A percentile compares a stretch with the other conserved stretches of the same genome.
Evolutionary conservation across 2,888 invertebrate species (phyloP).

Genomic region (Mythimna pallens): DNA sequence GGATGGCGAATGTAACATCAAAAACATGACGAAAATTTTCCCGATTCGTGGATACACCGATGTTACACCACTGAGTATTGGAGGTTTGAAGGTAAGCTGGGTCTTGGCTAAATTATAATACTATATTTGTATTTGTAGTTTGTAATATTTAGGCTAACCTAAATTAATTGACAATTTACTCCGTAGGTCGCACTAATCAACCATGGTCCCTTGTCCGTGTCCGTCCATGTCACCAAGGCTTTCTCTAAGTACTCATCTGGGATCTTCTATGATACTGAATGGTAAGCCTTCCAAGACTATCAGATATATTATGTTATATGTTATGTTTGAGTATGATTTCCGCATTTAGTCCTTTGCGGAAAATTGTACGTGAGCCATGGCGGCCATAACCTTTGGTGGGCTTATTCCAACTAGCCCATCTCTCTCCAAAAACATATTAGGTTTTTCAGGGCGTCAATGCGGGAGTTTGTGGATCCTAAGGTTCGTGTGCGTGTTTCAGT

Average conservation of each 20-base stretch:
- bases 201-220: slow-evolving; percentile 97
- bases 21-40: slow-evolving; percentile 92
- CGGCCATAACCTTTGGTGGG: too few relatives aligned
- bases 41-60: slow-evolving; percentile 95
- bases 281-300: slow-evolving; percentile 70
- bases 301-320: background rate
- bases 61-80: slow-evolving; percentile 93
- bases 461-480: too few relatives aligned
- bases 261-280: slow-evolving; percentile 76
- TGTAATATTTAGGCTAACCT: background rate
- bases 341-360: too few relatives aligned
- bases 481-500: too few relatives aligned
- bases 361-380: too few relatives aligned
- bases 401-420: too few relatives aligned
- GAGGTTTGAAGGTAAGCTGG: slow-evolving; percentile 91
- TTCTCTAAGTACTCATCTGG: slow-evolving; percentile 76
- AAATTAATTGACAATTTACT: background rate
- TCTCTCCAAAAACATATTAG: too few relatives aligned
- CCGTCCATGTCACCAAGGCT: slow-evolving; percentile 94
- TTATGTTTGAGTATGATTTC: too few relatives aligned
- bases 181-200: slow-evolving; percentile 93
- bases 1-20: slow-evolving; percentile 96
- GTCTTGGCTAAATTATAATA: background rate
- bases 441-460: too few relatives aligned
- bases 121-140: background rate